Base-by-base conservation (phyloP, 2,888 invertebrate genomes). In the Beris morrisii region DNA sequence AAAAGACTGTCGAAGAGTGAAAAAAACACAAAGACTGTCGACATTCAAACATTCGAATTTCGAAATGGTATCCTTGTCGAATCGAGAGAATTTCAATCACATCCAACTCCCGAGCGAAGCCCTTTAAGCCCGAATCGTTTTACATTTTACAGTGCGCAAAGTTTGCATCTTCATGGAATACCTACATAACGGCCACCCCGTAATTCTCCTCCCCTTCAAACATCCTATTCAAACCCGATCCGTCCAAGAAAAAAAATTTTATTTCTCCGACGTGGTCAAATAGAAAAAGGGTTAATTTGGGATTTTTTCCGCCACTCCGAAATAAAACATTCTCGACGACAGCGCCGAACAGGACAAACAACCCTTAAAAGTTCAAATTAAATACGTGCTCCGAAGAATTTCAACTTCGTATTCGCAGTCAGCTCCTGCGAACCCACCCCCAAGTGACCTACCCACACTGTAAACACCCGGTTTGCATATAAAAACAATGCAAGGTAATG, bases 211-310 rank as follows among this genome's bases (percentile, higher is more conserved):
- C 22, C 22, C 22, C 22, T 22, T 22, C 22, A 22, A 22, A 22
- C 22, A 38, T 5, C 38, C 38, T 38, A 22, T 22, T 9, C 38
- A 9, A 38, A 38, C 38, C 38, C 38, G 38, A 38, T 38, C 45
- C 22, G 57, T 44, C 45, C 28, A 15, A 11, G 22, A 22, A 22
- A 22, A 22, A 50, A 43, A 67, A 59, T 69, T 69, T 69, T 69
- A 69, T 69, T 58, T 67, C 52, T 64, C 57, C 64, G 67, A 69
- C 69, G 69, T 69, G 69, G 67, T 66, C 65, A 67, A 66, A 66
- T 67, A 54, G 55, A 45, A 53, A 61, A 54, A 64, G 61, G 61
- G 61, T 61, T 61, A 61, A 58, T 61, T 50, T 45, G 11, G 28
- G 46, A 46, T 61, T 61, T 46, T 31, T 61, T 30, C 13, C 12